Evolutionary conservation across 1,140 invertebrate species (phyloP).

Genomic region (Sitodiplosis mosellana): DNA sequence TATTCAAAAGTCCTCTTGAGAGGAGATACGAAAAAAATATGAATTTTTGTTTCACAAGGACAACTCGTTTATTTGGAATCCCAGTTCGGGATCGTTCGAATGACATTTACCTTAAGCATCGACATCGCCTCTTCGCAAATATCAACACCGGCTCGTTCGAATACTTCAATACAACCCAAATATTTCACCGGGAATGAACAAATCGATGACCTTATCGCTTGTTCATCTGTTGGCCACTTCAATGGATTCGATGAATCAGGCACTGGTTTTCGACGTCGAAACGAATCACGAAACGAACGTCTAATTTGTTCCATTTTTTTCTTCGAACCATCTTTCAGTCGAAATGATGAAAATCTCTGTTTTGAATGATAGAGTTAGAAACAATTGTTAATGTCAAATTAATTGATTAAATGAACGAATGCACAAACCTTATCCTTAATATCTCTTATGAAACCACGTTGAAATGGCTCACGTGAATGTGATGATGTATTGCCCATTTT

Average conservation of each 20-base stretch:
- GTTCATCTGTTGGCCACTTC: constrained; percentile 96
- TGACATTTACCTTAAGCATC: constrained; percentile 69
- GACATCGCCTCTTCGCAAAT: constrained; percentile 98
- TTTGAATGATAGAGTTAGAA: neutral
- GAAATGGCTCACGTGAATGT: constrained; percentile 26
- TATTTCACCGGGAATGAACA: constrained; percentile 98
- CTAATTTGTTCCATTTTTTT: constrained; percentile 81
- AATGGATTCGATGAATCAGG: constrained; percentile 89
- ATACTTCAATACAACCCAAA: constrained; percentile 96
- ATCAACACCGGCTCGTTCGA: constrained; percentile 97
- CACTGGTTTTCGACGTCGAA: constrained; percentile 60
- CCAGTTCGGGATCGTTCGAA: no score
- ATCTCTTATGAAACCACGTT: constrained; percentile 24
- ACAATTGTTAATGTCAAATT: neutral
- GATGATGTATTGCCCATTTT: constrained; percentile 25
- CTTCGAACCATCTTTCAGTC: constrained; percentile 39
- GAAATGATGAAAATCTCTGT: constrained; percentile 34
- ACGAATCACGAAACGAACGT: constrained; percentile 81
- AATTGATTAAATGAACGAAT: no score
- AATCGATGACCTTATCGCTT: constrained; percentile 81
- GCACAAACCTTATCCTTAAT: constrained; percentile 25
- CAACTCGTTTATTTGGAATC: constrained; percentile 7
- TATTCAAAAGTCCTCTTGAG: neutral
- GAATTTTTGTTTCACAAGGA: neutral
- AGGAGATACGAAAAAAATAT: neutral